Conservation (phyloP, 1,140 invertebrate species). For the Whitmania pigra region DNA sequence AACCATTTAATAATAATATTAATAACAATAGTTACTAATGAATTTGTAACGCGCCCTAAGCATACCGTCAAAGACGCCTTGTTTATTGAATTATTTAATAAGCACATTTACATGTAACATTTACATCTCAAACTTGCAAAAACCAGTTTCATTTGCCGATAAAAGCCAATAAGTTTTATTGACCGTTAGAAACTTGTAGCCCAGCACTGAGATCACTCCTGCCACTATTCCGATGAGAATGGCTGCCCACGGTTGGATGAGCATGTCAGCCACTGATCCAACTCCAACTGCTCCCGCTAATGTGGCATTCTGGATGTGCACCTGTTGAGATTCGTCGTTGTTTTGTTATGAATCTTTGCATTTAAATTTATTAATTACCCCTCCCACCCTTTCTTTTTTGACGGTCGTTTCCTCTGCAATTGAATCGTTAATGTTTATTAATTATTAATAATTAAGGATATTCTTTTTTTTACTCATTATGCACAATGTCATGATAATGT, state of each 20-base stretch:
- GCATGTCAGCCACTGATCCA: constrained; percentile 57
- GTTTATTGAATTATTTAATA: no score
- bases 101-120: neutral
- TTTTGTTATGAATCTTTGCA: no score
- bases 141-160: no score
- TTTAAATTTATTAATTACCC: no score
- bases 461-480: no score
- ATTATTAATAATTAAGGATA: no score
- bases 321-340: constrained; percentile 29
- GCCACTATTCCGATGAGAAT: constrained; percentile 66
- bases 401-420: no score
- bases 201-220: constrained; percentile 68
- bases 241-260: constrained; percentile 73
- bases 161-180: neutral
- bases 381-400: no score
- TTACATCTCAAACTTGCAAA: neutral
- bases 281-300: constrained; percentile 51
- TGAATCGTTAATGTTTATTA: no score
- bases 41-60: no score
- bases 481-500: no score
- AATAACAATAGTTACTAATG: constrained; percentile 7
- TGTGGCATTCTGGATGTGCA: constrained; percentile 47
- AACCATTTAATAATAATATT: neutral
- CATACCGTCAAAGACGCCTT: no score
- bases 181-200: constrained; percentile 72